phyloP scores from a whole-genome alignment of 2,113 vertebrate genomes.

The Paradoxurus hermaphroditus region DNA sequence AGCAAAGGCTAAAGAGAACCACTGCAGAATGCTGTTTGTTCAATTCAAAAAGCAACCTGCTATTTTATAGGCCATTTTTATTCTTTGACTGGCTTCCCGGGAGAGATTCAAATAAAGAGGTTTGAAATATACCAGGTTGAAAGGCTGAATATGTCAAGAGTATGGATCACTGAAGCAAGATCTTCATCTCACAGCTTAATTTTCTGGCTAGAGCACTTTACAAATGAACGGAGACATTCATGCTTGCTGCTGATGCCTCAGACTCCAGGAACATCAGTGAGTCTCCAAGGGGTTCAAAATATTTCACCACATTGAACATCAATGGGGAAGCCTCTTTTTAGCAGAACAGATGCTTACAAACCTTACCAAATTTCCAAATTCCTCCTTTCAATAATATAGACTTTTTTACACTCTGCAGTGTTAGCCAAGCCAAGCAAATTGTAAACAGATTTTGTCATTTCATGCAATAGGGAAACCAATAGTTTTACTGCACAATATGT shows the following conservation, averaged over 20 bases:
- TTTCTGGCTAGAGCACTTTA: constrained; percentile 67
- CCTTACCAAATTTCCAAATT: constrained; percentile 12
- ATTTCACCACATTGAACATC: constrained; percentile 45
- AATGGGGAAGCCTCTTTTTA: background rate
- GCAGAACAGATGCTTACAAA: background rate
- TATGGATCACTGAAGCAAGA: constrained; percentile 73
- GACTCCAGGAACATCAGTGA: constrained; percentile 47
- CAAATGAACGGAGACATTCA: constrained; percentile 60
- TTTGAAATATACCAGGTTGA: constrained; percentile 68
- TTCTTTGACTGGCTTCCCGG: constrained; percentile 71
- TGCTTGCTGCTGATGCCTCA: constrained; percentile 5
- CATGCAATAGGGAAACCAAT: background rate
- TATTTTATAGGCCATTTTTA: constrained; percentile 72
- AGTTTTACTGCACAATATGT: background rate
- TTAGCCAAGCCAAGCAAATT: background rate
- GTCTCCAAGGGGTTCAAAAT: constrained; percentile 36
- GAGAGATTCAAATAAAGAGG: constrained; percentile 74
- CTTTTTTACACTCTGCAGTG: background rate
- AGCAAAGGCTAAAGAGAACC: constrained; percentile 64
- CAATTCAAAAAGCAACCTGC: constrained; percentile 67
- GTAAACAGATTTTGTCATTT: constrained; percentile 34
- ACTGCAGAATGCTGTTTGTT: constrained; percentile 67
- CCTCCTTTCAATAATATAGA: background rate
- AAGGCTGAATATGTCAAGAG: constrained; percentile 73
- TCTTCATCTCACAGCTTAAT: constrained; percentile 71